These are phyloP conservation scores for Papilio glaucus DNA, from an alignment of 1,140 invertebrate species.

Conservation along the genomic window DNA sequence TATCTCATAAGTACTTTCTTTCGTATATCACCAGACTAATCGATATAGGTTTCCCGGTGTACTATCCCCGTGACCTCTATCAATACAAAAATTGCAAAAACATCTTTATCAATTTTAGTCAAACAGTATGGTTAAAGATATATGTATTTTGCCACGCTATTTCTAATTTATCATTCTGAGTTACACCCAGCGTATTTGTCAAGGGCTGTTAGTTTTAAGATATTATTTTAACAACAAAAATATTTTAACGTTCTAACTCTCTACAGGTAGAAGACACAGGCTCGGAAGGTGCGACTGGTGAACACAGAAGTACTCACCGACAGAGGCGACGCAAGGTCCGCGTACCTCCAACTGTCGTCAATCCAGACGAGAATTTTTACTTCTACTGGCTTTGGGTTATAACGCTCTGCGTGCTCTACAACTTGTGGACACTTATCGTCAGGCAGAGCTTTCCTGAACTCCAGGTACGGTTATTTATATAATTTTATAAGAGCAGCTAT, in stretches of 20 bases:
- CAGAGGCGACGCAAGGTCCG: constrained; percentile 86
- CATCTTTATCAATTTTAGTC: too few species aligned
- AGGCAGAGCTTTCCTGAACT: constrained; percentile 96
- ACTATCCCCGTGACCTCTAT: too few species aligned
- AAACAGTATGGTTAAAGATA: too few species aligned
- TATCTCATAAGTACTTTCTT: too few species aligned
- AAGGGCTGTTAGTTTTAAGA: background rate
- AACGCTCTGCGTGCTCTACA: constrained; percentile 95
- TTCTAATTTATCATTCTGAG: too few species aligned
- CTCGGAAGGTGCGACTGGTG: constrained; percentile 86
- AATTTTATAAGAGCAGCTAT: background rate
- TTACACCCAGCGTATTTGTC: background rate
- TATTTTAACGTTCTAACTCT: background rate
- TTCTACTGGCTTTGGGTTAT: constrained; percentile 97
- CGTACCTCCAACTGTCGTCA: constrained; percentile 93
- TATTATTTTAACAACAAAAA: background rate
- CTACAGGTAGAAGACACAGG: constrained; percentile 86
- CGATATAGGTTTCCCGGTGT: too few species aligned
- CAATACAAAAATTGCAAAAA: too few species aligned
- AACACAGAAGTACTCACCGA: constrained; percentile 82
- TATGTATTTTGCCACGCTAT: too few species aligned
- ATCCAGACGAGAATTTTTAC: constrained; percentile 97
- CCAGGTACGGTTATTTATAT: constrained; percentile 77
- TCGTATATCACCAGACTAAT: too few species aligned
- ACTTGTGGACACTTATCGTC: constrained; percentile 97